These are phyloP conservation scores for Drosophila bipectinata DNA, from an alignment of 1,140 invertebrate genomes.

Conservation along the genomic window DNA sequence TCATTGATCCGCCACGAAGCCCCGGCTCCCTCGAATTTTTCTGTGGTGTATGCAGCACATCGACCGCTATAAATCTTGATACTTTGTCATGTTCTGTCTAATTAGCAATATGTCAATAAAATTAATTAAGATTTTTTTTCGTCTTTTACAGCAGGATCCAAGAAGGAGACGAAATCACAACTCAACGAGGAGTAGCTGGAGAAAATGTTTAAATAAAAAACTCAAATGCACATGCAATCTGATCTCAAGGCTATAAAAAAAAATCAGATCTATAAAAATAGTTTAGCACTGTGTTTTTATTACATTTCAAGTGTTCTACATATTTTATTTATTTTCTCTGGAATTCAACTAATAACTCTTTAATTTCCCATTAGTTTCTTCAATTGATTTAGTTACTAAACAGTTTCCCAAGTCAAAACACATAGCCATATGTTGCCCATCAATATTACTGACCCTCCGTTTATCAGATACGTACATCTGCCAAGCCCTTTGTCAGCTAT, in stretches of 20 bases:
- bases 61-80: conserved; percentile 83
- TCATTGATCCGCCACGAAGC: conserved; percentile 73
- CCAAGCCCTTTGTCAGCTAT: not conserved
- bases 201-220: not conserved
- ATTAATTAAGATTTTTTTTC: conserved; percentile 75
- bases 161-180: not conserved
- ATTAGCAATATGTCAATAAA: conserved; percentile 84
- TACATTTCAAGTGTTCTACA: conserved; percentile 51
- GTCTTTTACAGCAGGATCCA: conserved; percentile 32
- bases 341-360: not conserved
- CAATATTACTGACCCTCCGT: not conserved
- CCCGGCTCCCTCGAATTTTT: not conserved
- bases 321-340: not conserved
- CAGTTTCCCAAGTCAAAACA: not conserved
- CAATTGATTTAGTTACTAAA: conserved; percentile 1
- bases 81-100: conserved; percentile 83
- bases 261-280: no score
- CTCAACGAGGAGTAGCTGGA: not conserved
- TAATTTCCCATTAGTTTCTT: not conserved
- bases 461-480: not conserved
- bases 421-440: not conserved
- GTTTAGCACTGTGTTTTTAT: not conserved
- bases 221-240: not conserved
- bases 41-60: conserved; percentile 55
- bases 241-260: not conserved